phyloP scores from a whole-genome alignment of 1,140 invertebrate genomes.

The Aleiodes sp. region DNA sequence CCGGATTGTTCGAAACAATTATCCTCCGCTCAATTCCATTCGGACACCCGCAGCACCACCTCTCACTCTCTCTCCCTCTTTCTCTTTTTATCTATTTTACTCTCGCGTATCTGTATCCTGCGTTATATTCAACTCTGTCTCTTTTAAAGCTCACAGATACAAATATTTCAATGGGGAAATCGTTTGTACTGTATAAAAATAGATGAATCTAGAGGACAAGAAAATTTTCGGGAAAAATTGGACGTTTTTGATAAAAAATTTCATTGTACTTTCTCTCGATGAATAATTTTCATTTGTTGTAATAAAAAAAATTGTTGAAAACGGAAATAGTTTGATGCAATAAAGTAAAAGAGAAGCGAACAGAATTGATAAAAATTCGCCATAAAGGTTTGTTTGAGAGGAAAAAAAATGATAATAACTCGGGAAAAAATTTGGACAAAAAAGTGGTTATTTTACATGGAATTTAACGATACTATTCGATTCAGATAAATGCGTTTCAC shows the following conservation, averaged over 20 bases:
- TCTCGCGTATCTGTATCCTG: not conserved
- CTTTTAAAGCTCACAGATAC: constrained; percentile 39
- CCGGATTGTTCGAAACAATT: constrained; percentile 67
- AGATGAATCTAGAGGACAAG: not conserved
- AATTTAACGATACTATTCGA: constrained; percentile 41
- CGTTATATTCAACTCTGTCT: constrained; percentile 26
- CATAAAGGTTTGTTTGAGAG: too few relatives aligned
- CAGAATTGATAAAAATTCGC: too few relatives aligned
- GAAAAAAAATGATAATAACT: too few relatives aligned
- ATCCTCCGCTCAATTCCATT: constrained; percentile 65
- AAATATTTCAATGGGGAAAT: not conserved
- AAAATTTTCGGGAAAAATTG: too few relatives aligned
- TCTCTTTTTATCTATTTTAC: too few relatives aligned
- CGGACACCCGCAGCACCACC: constrained; percentile 44
- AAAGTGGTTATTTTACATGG: constrained; percentile 9
- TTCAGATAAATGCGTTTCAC: constrained; percentile 63
- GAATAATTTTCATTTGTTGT: too few relatives aligned
- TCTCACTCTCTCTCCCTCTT: constrained; percentile 10
- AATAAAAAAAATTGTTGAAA: too few relatives aligned
- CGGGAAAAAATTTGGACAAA: not conserved
- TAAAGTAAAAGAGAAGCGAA: too few relatives aligned
- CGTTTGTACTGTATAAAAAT: too few relatives aligned
- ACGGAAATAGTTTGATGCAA: too few relatives aligned
- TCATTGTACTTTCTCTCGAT: too few relatives aligned
- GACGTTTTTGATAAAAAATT: too few relatives aligned